Evolutionary conservation across 2,113 vertebrate species (phyloP).

Genomic region (Noctilio leporinus): DNA sequence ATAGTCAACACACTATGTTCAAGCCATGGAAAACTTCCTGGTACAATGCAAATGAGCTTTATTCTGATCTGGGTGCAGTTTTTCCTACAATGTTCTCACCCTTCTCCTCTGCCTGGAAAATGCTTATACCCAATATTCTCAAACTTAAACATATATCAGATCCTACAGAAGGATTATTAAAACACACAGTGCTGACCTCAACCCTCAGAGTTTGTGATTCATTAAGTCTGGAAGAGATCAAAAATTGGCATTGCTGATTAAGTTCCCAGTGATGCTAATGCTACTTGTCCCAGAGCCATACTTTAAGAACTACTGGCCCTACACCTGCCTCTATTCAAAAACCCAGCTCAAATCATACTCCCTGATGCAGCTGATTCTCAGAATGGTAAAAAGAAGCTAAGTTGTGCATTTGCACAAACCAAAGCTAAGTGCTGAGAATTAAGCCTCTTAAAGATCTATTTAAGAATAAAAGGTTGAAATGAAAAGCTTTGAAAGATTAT

Average conservation of each 20-base stretch:
- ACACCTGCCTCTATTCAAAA: not conserved
- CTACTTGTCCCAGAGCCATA: not conserved
- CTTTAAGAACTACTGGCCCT: not conserved
- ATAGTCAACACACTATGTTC: not conserved
- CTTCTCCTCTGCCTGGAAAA: not conserved
- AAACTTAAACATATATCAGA: not conserved
- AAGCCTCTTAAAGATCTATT: not conserved
- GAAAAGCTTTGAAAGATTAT: constrained; percentile 12
- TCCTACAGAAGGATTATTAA: not conserved
- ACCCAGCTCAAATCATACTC: not conserved
- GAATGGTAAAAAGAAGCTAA: not conserved
- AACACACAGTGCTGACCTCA: not conserved
- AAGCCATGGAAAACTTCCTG: not conserved
- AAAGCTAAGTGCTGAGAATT: not conserved
- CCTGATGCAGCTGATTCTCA: not conserved
- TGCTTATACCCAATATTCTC: not conserved
- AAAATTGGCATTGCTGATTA: not conserved
- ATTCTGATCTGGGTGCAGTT: not conserved
- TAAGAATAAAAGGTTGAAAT: constrained; percentile 17
- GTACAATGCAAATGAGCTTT: not conserved
- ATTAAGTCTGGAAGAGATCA: not conserved
- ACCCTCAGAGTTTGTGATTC: not conserved
- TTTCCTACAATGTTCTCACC: not conserved
- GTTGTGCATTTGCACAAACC: not conserved
- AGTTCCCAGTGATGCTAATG: not conserved